A percentile compares a stretch with the other conserved stretches of the same genome.
Conservation (phyloP, 2,113 vertebrate species). For the Aramus guarauna region DNA sequence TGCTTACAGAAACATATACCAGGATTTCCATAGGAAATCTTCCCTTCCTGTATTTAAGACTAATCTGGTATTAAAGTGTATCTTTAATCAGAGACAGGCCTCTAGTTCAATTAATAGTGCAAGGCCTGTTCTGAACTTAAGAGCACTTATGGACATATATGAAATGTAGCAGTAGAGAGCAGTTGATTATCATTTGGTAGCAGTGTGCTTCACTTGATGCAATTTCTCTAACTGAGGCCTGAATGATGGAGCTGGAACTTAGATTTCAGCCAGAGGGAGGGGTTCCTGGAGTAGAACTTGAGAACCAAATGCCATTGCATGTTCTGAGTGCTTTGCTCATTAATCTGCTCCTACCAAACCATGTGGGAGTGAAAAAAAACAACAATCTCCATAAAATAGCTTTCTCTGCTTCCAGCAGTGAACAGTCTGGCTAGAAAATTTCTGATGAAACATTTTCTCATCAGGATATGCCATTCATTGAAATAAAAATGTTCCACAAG, state of each 20-base stretch:
- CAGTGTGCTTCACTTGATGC: neutral
- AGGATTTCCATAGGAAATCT: neutral
- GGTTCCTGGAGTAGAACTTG: neutral
- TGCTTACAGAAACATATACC: neutral
- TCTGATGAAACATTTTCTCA: slow-evolving; percentile 8
- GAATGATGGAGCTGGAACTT: neutral
- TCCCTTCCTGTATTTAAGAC: neutral
- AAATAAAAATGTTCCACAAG: slow-evolving; percentile 22
- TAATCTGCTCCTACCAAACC: neutral
- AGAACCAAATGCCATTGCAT: neutral
- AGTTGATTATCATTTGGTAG: neutral
- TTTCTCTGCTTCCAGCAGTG: neutral
- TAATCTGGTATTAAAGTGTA: neutral
- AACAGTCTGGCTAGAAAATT: neutral
- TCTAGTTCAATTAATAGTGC: neutral
- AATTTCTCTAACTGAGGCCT: neutral
- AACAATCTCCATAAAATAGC: neutral
- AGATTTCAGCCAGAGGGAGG: neutral
- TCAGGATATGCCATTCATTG: neutral
- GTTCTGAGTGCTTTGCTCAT: neutral
- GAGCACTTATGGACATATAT: neutral
- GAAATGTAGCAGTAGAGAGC: neutral
- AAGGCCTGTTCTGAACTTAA: neutral
- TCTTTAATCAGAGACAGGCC: neutral
- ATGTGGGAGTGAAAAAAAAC: neutral